Conservation (phyloP, 2,113 vertebrate species). For the Percina caprodes region DNA sequence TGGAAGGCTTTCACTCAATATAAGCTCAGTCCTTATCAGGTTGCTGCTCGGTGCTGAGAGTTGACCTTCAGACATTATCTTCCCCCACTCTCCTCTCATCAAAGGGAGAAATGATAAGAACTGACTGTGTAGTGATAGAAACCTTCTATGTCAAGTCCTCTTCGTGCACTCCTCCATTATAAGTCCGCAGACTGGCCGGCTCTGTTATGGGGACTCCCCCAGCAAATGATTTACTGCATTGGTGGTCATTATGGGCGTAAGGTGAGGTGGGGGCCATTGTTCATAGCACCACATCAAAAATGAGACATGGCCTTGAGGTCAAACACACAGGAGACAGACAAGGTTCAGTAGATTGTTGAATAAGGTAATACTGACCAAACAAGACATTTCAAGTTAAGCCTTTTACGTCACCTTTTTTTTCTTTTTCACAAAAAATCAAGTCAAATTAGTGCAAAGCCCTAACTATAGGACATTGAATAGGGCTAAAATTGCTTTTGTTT, state of each 20-base stretch:
- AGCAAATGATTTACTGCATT: conserved; percentile 57
- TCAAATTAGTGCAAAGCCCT: conserved; percentile 1
- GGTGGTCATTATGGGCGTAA: conserved; percentile 14
- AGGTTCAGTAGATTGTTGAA: conserved; percentile 25
- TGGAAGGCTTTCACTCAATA: conserved; percentile 36
- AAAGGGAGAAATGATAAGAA: conserved; percentile 73
- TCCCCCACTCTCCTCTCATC: conserved; percentile 65
- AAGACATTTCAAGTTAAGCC: neutral
- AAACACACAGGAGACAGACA: conserved; percentile 33
- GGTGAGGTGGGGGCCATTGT: conserved; percentile 1
- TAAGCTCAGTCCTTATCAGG: conserved; percentile 66
- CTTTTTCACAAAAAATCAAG: neutral
- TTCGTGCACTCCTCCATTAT: conserved; percentile 24
- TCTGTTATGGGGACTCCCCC: conserved; percentile 44
- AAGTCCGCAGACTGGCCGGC: conserved; percentile 23
- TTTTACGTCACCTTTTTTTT: neutral
- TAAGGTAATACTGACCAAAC: neutral
- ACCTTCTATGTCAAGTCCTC: conserved; percentile 34
- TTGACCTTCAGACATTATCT: conserved; percentile 76
- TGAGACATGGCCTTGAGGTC: conserved; percentile 48
- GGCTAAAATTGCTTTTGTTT: conserved; percentile 31
- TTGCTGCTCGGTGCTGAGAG: conserved; percentile 54
- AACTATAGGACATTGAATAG: neutral
- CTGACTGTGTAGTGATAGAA: conserved; percentile 67
- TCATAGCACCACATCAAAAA: conserved; percentile 56